Conservation (phyloP, 1,140 invertebrate genomes). For the Tetraneura akinire region DNA sequence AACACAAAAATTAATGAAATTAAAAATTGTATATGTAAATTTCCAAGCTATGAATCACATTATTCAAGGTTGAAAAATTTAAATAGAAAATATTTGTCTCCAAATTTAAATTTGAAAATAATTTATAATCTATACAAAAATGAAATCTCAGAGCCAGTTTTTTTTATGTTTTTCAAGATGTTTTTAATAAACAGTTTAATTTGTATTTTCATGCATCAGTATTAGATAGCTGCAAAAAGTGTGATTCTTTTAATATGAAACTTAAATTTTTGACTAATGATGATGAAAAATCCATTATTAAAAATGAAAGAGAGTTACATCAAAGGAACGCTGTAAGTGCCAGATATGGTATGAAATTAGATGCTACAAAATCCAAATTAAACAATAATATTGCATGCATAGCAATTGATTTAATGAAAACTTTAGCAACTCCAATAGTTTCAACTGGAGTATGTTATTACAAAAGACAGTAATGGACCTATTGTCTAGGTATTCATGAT, state of each 20-base stretch:
- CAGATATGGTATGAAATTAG: not conserved
- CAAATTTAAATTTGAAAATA: not conserved
- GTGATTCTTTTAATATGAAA: slow-evolving; percentile 4
- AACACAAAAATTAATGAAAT: not conserved
- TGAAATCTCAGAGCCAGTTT: not conserved
- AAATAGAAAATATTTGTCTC: not conserved
- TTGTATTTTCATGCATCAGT: not conserved
- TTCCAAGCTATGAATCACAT: not conserved
- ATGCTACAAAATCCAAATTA: not conserved
- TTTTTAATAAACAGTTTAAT: not conserved
- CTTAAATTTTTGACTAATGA: not conserved
- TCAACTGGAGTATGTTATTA: not conserved
- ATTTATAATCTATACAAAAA: not conserved
- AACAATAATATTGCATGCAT: not conserved
- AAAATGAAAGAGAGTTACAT: not conserved
- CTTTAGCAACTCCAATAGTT: not conserved
- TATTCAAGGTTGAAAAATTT: not conserved
- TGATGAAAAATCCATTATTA: not conserved
- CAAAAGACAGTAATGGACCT: not conserved
- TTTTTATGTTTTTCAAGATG: not conserved
- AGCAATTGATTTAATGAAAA: not conserved
- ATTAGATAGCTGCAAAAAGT: not conserved
- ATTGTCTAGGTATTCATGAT: not conserved
- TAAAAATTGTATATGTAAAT: not conserved
- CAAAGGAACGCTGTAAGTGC: not conserved